These are phyloP conservation scores for Grammomys dolichurus DNA, from an alignment of 2,113 vertebrate genomes.

Conservation along the genomic window DNA sequence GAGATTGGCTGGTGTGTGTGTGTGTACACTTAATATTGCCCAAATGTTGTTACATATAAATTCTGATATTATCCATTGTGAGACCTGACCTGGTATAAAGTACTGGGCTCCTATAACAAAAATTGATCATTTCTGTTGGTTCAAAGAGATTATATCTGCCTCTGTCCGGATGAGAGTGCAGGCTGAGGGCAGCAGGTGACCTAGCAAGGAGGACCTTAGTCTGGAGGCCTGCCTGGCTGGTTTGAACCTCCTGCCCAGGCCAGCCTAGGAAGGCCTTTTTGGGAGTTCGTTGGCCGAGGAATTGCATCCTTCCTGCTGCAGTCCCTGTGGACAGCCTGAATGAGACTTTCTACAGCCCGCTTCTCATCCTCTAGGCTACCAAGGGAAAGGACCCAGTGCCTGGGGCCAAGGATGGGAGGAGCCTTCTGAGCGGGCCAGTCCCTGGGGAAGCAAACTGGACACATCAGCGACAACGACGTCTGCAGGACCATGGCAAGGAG, in stretches of 20 bases:
- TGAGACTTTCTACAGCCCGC: neutral
- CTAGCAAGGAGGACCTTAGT: neutral
- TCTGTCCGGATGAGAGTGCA: neutral
- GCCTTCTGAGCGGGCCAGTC: constrained; percentile 78
- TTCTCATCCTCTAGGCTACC: constrained; percentile 84
- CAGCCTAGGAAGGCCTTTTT: neutral
- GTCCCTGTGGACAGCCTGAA: neutral
- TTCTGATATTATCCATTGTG: neutral
- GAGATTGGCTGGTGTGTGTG: neutral
- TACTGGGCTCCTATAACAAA: neutral
- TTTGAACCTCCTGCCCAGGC: neutral
- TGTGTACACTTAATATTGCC: neutral
- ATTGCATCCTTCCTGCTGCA: neutral
- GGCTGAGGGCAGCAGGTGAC: neutral
- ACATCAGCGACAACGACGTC: constrained; percentile 91
- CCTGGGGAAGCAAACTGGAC: constrained; percentile 83
- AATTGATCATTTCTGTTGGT: neutral
- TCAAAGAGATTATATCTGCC: neutral
- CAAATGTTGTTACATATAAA: neutral
- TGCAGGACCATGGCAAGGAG: constrained; percentile 95
- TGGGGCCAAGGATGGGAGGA: constrained; percentile 89
- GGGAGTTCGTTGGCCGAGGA: neutral
- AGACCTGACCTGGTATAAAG: neutral
- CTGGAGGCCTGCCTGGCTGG: neutral
- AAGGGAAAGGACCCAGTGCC: constrained; percentile 90